Conservation (phyloP, 2,888 invertebrate species). For the Mesoligia furuncula region DNA sequence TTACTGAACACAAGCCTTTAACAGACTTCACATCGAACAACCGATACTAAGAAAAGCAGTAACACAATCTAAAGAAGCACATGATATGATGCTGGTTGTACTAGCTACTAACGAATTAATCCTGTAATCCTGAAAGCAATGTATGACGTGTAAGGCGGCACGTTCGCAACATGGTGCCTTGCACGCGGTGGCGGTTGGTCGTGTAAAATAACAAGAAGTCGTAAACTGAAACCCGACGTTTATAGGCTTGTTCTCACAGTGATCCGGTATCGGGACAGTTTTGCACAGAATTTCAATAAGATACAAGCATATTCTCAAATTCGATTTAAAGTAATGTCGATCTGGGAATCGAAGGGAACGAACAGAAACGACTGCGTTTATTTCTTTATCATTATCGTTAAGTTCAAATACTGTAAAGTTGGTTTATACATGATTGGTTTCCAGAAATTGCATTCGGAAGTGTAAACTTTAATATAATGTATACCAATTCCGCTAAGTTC, state of each 20-base stretch:
- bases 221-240: slow-evolving; percentile 78
- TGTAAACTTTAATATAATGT: neutral
- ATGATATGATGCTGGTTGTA: slow-evolving; percentile 9
- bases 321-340: slow-evolving; percentile 36
- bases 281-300: slow-evolving; percentile 73
- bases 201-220: slow-evolving; percentile 79
- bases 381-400: neutral
- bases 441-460: neutral
- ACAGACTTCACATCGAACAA: slow-evolving; percentile 2
- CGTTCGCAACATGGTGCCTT: slow-evolving; percentile 46
- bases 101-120: slow-evolving; percentile 7
- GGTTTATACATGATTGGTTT: neutral
- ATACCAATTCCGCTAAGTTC: neutral
- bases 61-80: neutral
- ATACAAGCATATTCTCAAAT: slow-evolving; percentile 46
- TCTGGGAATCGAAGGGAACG: slow-evolving; percentile 9
- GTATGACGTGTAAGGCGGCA: slow-evolving; percentile 40
- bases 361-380: slow-evolving; percentile 4
- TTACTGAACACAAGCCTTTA: slow-evolving; percentile 28
- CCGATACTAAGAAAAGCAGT: neutral
- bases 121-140: slow-evolving; percentile 29
- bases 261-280: slow-evolving; percentile 73
- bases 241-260: slow-evolving; percentile 80
- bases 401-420: neutral
- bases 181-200: slow-evolving; percentile 51